Evolutionary conservation across 35 echinoderm and acorn worm species (phyloP).

Genomic region (Acanthaster planci): DNA sequence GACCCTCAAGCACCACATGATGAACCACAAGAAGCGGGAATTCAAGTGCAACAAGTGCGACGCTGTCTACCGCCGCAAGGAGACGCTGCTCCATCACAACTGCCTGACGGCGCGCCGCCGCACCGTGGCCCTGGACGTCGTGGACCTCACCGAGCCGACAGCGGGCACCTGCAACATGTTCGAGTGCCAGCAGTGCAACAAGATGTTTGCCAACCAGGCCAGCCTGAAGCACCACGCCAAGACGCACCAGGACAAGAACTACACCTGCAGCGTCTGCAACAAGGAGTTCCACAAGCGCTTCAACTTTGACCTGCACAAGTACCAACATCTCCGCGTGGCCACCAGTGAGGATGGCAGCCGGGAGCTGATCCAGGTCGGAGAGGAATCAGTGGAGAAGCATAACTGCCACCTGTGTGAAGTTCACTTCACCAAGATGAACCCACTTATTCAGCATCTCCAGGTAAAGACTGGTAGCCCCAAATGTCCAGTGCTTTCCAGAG

Average conservation of each 20-base stretch:
- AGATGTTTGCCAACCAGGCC: not conserved
- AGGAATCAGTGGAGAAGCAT: not conserved
- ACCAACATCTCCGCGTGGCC: not conserved
- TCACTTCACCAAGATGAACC: slow-evolving; percentile 1
- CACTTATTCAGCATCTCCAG: not conserved
- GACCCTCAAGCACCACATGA: not conserved
- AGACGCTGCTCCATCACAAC: not conserved
- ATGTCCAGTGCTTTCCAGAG: not conserved
- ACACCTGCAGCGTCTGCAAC: slow-evolving; percentile 13
- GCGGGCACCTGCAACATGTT: not conserved
- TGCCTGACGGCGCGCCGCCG: not conserved
- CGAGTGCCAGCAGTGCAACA: not conserved
- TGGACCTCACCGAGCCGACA: not conserved
- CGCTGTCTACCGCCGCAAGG: not conserved
- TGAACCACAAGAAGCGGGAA: slow-evolving; percentile 3
- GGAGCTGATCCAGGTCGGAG: not conserved
- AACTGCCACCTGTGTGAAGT: not conserved
- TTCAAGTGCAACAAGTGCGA: slow-evolving; percentile 14
- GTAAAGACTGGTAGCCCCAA: not conserved
- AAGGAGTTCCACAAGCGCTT: slow-evolving; percentile 18
- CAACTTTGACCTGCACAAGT: slow-evolving; percentile 10
- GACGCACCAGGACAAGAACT: not conserved
- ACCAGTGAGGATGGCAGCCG: not conserved
- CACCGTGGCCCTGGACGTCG: not conserved
- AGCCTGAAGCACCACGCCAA: not conserved